Conservation (phyloP, 2,797 vertebrate species). For the Ambastaia sidthimunki region DNA sequence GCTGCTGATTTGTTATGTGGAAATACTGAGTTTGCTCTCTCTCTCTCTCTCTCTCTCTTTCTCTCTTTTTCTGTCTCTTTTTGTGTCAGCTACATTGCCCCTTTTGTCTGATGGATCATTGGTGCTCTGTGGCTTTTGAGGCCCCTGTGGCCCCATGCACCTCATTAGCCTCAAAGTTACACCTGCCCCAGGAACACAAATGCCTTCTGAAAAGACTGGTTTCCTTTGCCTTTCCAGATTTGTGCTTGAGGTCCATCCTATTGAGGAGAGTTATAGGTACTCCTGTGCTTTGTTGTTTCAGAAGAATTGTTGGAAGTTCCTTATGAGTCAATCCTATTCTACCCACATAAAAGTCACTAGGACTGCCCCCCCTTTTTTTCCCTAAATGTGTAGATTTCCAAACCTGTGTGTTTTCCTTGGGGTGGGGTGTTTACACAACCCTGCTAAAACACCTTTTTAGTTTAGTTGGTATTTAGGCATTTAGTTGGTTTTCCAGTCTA, state of each 20-base stretch:
- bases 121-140: conserved; percentile 17
- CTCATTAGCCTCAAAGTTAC: conserved; percentile 55
- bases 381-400: background rate
- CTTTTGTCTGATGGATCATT: conserved; percentile 57
- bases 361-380: background rate
- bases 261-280: conserved; percentile 26
- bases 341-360: background rate
- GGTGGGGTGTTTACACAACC: too few relatives aligned
- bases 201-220: conserved; percentile 5
- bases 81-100: conserved; percentile 51
- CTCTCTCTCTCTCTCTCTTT: background rate
- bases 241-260: conserved; percentile 28
- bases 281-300: background rate
- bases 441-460: too few relatives aligned
- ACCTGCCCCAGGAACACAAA: conserved; percentile 46
- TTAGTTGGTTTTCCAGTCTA: too few relatives aligned
- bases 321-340: conserved; percentile 28
- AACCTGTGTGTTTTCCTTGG: too few relatives aligned
- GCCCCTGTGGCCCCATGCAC: conserved; percentile 31
- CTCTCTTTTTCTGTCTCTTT: background rate
- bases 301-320: conserved; percentile 13
- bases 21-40: background rate
- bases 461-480: too few relatives aligned
- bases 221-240: conserved; percentile 14
- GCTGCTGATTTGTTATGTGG: background rate